Base-by-base conservation (phyloP, 2,113 vertebrate genomes). In the Addax nasomaculatus region DNA sequence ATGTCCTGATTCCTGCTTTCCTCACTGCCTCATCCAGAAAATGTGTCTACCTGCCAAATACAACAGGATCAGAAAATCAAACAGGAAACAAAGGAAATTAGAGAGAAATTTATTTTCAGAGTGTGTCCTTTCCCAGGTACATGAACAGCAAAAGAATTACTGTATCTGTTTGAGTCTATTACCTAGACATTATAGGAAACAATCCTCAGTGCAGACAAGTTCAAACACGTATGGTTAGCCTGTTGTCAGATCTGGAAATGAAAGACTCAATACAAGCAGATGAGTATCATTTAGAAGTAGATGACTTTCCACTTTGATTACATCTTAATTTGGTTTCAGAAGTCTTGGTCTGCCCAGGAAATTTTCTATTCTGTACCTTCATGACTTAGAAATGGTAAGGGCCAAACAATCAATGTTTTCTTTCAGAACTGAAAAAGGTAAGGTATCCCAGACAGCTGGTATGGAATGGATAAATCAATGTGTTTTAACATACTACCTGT, bases 21-120 rank as follows among this genome's bases (percentile, higher is more conserved):
- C 45, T 62, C 55, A 21, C 1, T 19, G 80, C 86, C 58, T 94
- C 86, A 45, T 94, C 91, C 95, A 87, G 70, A 94, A 96, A 90
- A 27, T 45, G 47, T 87, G 83, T 80, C 81, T 53, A 83, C 55
- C 85, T 95, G 93, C 86, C 96, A 97, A 95, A 89, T 79, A 29
- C 60, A 91, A 67, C 47, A 53, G 55, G 15, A 36, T 81, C 45
- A 33, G 89, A 62, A 96, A 94, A 80, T 93, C 89, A 96, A 96
- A 80, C 0, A 2, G n/a, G 49, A 91, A 86, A 95, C 85, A 97
- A 91, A 96, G 89, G 29, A 62, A 92, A 85, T 87, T 19, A 90
- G 62, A 29, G 23, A 88, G 11, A 85, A 39, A 45, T n/a, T 86
- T 53, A 47, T 88, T 88, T 86, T 95, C 64, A 64, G 81, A 45